Conservation (phyloP, 2,113 vertebrate species). For the Ciconia maguari region DNA sequence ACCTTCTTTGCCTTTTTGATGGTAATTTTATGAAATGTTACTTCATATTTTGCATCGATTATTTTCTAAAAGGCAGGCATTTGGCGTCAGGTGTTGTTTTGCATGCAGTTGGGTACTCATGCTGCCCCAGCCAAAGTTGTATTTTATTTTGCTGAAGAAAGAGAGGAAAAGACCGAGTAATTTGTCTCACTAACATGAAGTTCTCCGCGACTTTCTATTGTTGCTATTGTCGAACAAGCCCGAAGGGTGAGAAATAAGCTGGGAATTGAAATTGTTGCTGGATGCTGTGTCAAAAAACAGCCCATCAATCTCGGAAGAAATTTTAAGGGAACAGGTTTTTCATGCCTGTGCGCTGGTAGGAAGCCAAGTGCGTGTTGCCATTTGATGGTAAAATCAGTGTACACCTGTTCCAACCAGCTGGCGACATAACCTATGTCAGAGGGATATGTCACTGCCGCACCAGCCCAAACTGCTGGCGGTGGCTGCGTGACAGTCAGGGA, state of each 20-base stretch:
- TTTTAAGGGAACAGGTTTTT: constrained; percentile 83
- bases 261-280: constrained; percentile 67
- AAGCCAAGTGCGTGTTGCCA: constrained; percentile 88
- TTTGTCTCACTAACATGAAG: constrained; percentile 43
- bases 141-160: background rate
- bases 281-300: constrained; percentile 73
- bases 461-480: constrained; percentile 70
- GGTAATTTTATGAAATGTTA: background rate
- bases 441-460: constrained; percentile 64
- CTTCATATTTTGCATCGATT: background rate
- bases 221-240: background rate
- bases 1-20: background rate
- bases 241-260: constrained; percentile 37
- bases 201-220: constrained; percentile 40
- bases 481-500: constrained; percentile 75
- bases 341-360: constrained; percentile 82
- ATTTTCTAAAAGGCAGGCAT: background rate
- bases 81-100: background rate
- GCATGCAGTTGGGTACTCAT: background rate
- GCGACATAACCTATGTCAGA: constrained; percentile 85
- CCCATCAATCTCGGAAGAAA: constrained; percentile 79
- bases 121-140: background rate
- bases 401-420: constrained; percentile 97
- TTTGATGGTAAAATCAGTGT: constrained; percentile 87
- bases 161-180: constrained; percentile 21